Base-by-base conservation (phyloP, 2,888 invertebrate genomes). In the Rhagophthalmus giganteus region DNA sequence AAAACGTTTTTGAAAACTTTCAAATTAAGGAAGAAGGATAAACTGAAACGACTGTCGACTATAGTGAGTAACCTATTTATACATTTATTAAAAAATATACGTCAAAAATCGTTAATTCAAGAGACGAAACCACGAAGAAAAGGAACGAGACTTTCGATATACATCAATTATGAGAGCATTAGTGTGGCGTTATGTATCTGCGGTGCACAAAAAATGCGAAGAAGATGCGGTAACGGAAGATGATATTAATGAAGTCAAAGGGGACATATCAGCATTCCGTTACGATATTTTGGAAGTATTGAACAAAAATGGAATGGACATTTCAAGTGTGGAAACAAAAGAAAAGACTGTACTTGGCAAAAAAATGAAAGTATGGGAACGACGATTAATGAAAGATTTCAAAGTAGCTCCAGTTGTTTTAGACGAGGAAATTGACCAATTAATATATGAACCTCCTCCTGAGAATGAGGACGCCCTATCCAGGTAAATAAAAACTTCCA, bases 241-340 rank as follows among this genome's bases (percentile, higher is more conserved):
- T 63, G 90, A 93, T 67, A 81, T 97, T 53, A 95, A 94, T 66
- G 96, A 96, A 75, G 84, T 97, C 16, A 96, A 96, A 73, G 89
- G 90, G 63, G 96, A 96, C 65, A 88, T 97, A 28, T 93, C 94
- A 0, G 85, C 94, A 0, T 86, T 96, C 79, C 83, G 94, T 59
- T 96, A 90, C 68, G 95, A 97, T 71, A 80, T 97, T 59, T 78
- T 96, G 1, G 94, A 95, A 63, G 89, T 96, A 20, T 83, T 96
- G 34, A 84, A 86, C 57, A 87, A 82, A 70, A 95, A 93, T 66
- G 94, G 94, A 28, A 86, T 92, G 87, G 88, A 92, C 69, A 85
- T 88, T 0, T 85, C 87, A 0, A 82, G 81, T 28, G 86, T 85
- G 10, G 83, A 87, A 54, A 82, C 81, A 34, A 87, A 85, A 65